Percentiles rank a stretch among this genome's conserved stretches.
Conservation (phyloP, 1,140 invertebrate species). For the Archegozetes longisetosus region DNA sequence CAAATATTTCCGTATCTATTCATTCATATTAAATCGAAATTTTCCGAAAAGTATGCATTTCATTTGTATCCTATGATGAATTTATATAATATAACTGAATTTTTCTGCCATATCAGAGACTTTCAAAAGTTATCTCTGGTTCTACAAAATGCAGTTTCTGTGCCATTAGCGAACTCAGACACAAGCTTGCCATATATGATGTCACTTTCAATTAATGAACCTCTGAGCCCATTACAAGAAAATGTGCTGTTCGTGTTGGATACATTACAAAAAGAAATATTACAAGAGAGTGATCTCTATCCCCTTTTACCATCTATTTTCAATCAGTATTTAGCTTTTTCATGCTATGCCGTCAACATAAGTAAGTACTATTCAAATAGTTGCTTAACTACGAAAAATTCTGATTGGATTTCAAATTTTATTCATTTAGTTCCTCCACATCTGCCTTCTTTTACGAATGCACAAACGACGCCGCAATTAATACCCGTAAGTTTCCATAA, state of each 20-base stretch:
- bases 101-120: no score
- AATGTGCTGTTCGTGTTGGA: slow-evolving; percentile 61
- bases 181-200: slow-evolving; percentile 6
- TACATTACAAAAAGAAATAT: slow-evolving; percentile 48
- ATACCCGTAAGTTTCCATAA: slow-evolving; percentile 1
- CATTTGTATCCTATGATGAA: no score
- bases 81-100: no score
- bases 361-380: slow-evolving; percentile 16
- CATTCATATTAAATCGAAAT: slow-evolving; percentile 65
- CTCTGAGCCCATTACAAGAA: slow-evolving; percentile 62
- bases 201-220: not conserved
- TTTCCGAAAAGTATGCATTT: slow-evolving; percentile 38
- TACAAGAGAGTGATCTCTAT: slow-evolving; percentile 23
- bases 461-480: slow-evolving; percentile 9
- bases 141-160: slow-evolving; percentile 53
- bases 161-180: slow-evolving; percentile 40
- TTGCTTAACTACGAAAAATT: not conserved
- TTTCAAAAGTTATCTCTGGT: slow-evolving; percentile 61
- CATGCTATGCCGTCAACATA: slow-evolving; percentile 21
- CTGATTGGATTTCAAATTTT: not conserved
- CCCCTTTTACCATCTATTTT: slow-evolving; percentile 63
- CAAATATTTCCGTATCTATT: slow-evolving; percentile 88
- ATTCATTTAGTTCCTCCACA: slow-evolving; percentile 8
- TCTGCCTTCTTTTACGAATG: slow-evolving; percentile 1
- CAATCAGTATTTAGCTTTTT: slow-evolving; percentile 51